Evolutionary conservation across 2,888 invertebrate genomes (phyloP), one percentile per base, ranked within the genome.

Genomic region (Gymnoscelis rufifasciata): DNA sequence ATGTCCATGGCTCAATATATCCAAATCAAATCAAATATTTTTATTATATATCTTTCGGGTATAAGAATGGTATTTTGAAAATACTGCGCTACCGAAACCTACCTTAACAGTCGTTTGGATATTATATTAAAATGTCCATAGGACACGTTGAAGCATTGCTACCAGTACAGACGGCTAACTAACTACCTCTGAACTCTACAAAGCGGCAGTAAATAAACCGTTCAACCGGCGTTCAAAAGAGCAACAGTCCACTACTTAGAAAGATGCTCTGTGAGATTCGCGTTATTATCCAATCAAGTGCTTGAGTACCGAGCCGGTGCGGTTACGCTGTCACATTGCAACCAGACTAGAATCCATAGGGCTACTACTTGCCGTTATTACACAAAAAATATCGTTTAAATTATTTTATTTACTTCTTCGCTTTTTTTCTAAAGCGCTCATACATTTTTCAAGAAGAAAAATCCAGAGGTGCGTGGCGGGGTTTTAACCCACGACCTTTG

Each of bases 211-310:
- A 27, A 43, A 47, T 47, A 43, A 39, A 40, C 36, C 15, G 29
- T 30, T 26, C 12, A 15, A 49, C 31, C n/a, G n/a, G 38, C 35
- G n/a, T 40, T 37, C 43, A 48, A 40, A 43, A 49, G 35, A 42
- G 33, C 12, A 38, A 29, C 26, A 42, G 37, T 40, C 8, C 11
- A 14, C 60, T 63, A 61, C 60, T 65, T n/a, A n/a, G 65, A 60
- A 71, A 68, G 78, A 78, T 80, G 78, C 76, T 77, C 80, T 71
- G 64, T 70, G 62, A 75, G 76, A 75, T 77, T 71, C 70, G 74
- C 70, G 77, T 80, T 73, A 86, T 86, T 80, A 83, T 83, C 62
- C 78, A 84, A 83, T 83, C 72, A 71, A 82, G 86, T 84, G 76
- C 78, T 66, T 67, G 62, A 72, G 81, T 71, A 83, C 83, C 59